A percentile compares a stretch with the other conserved stretches of the same genome.
phyloP scores from a whole-genome alignment of 2,797 vertebrate species.

The Vipera latastei region DNA sequence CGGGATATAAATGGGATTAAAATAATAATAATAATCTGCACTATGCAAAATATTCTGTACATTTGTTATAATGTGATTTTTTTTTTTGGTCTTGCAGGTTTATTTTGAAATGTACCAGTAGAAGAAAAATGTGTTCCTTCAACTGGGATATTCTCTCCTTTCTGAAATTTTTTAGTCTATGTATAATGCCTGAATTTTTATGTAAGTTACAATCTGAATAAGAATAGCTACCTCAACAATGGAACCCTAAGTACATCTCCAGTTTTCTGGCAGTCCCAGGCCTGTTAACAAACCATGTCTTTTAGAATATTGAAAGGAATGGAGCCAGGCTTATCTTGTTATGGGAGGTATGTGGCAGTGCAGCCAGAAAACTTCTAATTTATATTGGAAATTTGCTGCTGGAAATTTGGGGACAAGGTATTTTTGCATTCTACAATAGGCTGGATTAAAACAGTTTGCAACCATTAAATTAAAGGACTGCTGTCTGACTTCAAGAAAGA shows the following conservation, averaged over 20 bases:
- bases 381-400: not conserved
- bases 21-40: not conserved
- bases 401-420: not conserved
- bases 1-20: too few species aligned
- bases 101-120: slow-evolving; percentile 12
- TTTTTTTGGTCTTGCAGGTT: slow-evolving; percentile 22
- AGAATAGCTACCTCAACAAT: not conserved
- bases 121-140: not conserved
- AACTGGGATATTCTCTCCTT: not conserved
- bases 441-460: not conserved
- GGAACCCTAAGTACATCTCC: not conserved
- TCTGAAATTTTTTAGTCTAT: not conserved
- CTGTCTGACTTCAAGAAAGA: not conserved
- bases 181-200: not conserved
- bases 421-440: not conserved
- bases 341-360: too few species aligned
- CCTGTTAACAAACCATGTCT: too few species aligned
- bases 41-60: not conserved
- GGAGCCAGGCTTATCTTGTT: not conserved
- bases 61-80: not conserved
- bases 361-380: not conserved
- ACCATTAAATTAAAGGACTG: not conserved
- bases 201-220: slow-evolving; percentile 20
- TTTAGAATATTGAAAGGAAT: not conserved
- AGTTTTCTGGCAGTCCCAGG: not conserved